Percentiles rank a stretch among this genome's conserved stretches.
phyloP scores from a whole-genome alignment of 2,113 vertebrate species.

The Cyanistes caeruleus region DNA sequence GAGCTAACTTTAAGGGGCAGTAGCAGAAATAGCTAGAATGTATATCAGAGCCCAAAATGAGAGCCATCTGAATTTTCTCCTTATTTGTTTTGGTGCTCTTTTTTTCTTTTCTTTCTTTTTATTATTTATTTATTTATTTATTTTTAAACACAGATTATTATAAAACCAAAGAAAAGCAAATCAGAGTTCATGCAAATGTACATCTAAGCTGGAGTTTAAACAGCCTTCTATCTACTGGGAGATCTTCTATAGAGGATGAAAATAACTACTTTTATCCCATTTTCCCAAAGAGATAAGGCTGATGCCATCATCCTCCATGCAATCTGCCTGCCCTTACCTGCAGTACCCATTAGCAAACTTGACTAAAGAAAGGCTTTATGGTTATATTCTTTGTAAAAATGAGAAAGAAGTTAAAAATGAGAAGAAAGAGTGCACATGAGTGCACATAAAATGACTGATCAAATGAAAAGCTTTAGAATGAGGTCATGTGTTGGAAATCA shows the following conservation, averaged over 20 bases:
- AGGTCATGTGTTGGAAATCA: not conserved
- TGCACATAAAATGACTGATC: not conserved
- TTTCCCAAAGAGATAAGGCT: not conserved
- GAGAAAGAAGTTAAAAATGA: not conserved
- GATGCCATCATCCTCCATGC: not conserved
- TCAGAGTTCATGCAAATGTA: not conserved
- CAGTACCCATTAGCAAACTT: not conserved
- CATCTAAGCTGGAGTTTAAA: not conserved
- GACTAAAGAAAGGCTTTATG: not conserved
- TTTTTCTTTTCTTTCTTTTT: fast-evolving
- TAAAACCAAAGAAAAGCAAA: not conserved
- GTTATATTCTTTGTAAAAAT: not conserved
- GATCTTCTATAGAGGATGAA: not conserved
- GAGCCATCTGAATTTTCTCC: not conserved
- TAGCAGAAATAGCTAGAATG: not conserved
- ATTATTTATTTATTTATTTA: not conserved
- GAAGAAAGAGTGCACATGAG: not conserved
- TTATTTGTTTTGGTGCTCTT: not conserved
- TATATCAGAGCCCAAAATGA: not conserved
- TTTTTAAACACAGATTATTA: not conserved
- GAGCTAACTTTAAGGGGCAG: not conserved
- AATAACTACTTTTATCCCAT: not conserved
- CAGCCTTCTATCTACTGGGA: not conserved
- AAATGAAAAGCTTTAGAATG: not conserved
- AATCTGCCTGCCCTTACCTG: not conserved